A percentile compares a stretch with the other conserved stretches of the same genome.
Evolutionary conservation across 2,113 vertebrate genomes (phyloP).

Genomic region (Spea multiplicata): DNA sequence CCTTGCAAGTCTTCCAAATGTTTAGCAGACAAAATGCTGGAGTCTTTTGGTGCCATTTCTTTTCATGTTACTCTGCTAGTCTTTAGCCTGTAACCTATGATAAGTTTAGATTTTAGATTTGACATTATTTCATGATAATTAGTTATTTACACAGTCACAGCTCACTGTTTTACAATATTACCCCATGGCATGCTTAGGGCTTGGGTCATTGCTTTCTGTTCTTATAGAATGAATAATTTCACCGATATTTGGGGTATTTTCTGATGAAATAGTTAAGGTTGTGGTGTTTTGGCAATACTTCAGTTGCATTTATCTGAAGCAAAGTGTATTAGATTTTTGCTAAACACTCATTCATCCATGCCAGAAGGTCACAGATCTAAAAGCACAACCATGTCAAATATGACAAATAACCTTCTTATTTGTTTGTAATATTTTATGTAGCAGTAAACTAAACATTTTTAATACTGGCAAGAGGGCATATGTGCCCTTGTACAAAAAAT

Average conservation of each 20-base stretch:
- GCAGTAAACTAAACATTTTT: not conserved
- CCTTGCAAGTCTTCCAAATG: too few relatives aligned
- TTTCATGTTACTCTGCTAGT: too few relatives aligned
- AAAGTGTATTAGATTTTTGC: conserved; percentile 30
- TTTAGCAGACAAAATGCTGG: too few relatives aligned
- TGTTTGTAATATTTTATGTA: not conserved
- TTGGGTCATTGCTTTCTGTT: conserved; percentile 4
- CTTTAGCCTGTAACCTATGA: too few relatives aligned
- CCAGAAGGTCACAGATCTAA: conserved; percentile 25
- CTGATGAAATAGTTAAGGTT: not conserved
- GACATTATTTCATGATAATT: too few relatives aligned
- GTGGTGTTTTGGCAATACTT: conserved; percentile 12
- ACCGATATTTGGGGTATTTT: not conserved
- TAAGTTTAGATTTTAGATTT: too few relatives aligned
- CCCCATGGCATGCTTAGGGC: not conserved
- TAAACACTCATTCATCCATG: conserved; percentile 26
- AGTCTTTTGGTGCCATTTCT: too few relatives aligned
- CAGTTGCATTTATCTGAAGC: conserved; percentile 15
- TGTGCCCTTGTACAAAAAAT: too few relatives aligned
- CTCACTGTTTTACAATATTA: not conserved
- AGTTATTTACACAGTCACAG: too few relatives aligned
- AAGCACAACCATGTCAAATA: not conserved
- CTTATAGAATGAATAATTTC: not conserved
- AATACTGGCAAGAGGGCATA: too few relatives aligned
- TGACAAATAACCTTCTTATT: conserved; percentile 1